Conservation (phyloP, 2,888 invertebrate species). For the Brachypalpus laphriformis region DNA sequence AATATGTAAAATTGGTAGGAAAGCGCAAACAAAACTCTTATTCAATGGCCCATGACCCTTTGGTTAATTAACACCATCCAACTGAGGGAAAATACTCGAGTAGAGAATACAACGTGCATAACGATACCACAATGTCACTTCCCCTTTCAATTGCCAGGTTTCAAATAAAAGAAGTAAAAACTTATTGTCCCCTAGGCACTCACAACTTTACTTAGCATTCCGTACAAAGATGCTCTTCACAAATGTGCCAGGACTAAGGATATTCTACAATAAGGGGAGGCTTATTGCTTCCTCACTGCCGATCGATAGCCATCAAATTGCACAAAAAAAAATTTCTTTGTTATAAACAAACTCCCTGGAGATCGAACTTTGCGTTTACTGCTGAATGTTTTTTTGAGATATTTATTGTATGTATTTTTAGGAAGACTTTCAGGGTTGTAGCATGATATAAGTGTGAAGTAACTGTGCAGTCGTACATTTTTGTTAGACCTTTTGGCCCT, state of each 20-base stretch:
- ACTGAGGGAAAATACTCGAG: constrained; percentile 12
- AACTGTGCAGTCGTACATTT: no score
- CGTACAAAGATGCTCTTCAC: constrained; percentile 32
- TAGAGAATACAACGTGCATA: neutral
- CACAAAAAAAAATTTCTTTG: constrained; percentile 29
- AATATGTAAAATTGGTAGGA: constrained; percentile 37
- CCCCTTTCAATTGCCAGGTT: constrained; percentile 17
- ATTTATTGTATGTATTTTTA: no score
- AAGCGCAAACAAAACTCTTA: constrained; percentile 10
- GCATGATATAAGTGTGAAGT: no score
- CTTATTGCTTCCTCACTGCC: constrained; percentile 1
- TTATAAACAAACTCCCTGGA: constrained; percentile 28
- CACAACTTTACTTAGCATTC: constrained; percentile 26
- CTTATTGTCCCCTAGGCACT: constrained; percentile 40
- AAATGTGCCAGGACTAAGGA: constrained; percentile 12
- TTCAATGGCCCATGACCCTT: constrained; percentile 56
- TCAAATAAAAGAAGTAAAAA: constrained; percentile 52
- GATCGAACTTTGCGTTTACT: no score
- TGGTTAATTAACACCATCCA: constrained; percentile 57
- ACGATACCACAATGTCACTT: constrained; percentile 3
- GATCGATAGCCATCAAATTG: constrained; percentile 63
- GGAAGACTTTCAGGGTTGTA: no score
- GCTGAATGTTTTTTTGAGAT: no score
- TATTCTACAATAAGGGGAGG: neutral
- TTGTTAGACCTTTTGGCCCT: no score